These are phyloP conservation scores for Agrotis segetum DNA, from an alignment of 2,888 invertebrate species.

Conservation along the genomic window DNA sequence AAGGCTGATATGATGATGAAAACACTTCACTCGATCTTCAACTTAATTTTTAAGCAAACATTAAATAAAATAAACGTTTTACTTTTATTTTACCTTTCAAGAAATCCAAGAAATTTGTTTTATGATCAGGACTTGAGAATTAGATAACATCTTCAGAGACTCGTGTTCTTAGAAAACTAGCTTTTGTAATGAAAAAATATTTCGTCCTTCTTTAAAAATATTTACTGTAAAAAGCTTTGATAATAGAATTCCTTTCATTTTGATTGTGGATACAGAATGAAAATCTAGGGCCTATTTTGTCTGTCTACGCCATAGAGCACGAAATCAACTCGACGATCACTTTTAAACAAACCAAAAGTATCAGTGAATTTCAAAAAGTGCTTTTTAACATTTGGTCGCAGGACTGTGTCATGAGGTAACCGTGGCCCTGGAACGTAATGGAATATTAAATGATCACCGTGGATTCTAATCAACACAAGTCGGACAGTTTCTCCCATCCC, in stretches of 20 bases:
- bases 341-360: no score
- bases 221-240: slow-evolving; percentile 5
- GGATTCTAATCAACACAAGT: no score
- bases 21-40: background rate
- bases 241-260: slow-evolving; percentile 27
- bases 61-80: background rate
- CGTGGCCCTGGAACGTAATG: no score
- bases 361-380: no score
- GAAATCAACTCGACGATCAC: background rate
- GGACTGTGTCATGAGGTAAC: no score
- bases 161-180: background rate
- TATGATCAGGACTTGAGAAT: background rate
- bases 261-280: slow-evolving; percentile 16
- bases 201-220: slow-evolving; percentile 10
- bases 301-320: slow-evolving; percentile 4
- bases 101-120: background rate
- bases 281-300: slow-evolving; percentile 7
- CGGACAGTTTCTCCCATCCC: no score
- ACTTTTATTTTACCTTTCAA: background rate
- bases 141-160: slow-evolving; percentile 3
- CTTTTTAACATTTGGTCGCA: no score
- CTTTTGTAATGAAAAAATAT: slow-evolving; percentile 20
- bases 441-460: no score
- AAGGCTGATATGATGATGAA: no score
- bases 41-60: background rate